These are phyloP conservation scores for Macropodus opercularis DNA, from an alignment of 2,797 vertebrate genomes.

Conservation along the genomic window DNA sequence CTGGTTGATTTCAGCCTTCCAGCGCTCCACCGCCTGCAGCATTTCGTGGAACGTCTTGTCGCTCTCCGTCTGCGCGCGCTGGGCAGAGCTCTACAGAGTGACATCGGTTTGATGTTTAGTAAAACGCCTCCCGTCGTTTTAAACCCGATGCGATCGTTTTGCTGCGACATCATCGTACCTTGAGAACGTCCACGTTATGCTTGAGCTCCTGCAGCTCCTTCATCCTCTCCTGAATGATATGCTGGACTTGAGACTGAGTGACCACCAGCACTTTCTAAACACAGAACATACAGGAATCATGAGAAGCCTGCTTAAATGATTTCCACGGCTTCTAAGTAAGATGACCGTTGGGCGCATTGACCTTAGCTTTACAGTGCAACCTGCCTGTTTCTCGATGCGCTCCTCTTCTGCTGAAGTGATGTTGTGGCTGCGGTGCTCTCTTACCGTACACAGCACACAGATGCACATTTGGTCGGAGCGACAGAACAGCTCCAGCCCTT, in stretches of 20 bases:
- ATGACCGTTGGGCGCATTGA: too few relatives aligned
- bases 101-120: neutral
- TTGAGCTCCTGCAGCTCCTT: slow-evolving; percentile 86
- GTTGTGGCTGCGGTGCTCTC: slow-evolving; percentile 84
- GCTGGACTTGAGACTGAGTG: slow-evolving; percentile 83
- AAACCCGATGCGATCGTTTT: too few relatives aligned
- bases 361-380: too few relatives aligned
- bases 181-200: slow-evolving; percentile 82
- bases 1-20: slow-evolving; percentile 82
- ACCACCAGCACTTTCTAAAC: slow-evolving; percentile 83
- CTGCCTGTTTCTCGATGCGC: slow-evolving; percentile 80
- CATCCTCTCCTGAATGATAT: slow-evolving; percentile 83
- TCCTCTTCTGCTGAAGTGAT: slow-evolving; percentile 84
- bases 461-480: slow-evolving; percentile 85
- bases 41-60: slow-evolving; percentile 85
- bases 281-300: neutral
- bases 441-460: slow-evolving; percentile 83
- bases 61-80: slow-evolving; percentile 78
- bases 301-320: neutral
- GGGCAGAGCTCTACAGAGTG: slow-evolving; percentile 70
- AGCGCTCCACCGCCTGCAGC: slow-evolving; percentile 83
- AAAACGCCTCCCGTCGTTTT: neutral
- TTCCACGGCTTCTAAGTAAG: neutral
- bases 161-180: slow-evolving; percentile 66
- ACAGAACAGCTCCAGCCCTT: slow-evolving; percentile 85